Base-by-base conservation (phyloP, 2,797 vertebrate genomes). In the Microhierax caerulescens region DNA sequence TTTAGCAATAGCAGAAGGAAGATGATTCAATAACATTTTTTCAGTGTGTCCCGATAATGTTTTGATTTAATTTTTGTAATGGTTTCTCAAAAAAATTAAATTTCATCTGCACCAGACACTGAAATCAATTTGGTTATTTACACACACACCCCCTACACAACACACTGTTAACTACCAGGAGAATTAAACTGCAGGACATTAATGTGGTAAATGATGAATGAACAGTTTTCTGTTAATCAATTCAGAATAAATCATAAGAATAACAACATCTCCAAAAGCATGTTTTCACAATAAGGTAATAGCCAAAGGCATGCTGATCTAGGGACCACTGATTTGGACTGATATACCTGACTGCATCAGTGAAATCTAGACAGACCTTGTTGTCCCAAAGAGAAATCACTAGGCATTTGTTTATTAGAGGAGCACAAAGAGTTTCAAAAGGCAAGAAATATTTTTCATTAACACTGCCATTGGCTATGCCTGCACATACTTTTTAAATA, bases 31-130 rank as follows among this genome's bases (percentile, higher is more conserved):
- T 73, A 32, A 53, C 23, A 2, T n/a, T 48, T 73, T 69, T 67
- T 63, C 25, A 69, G 20, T 51, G 13, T 74, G 32, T 54, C 21
- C 5, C 36, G 67, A 25, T 32, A 30, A 70, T 60, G 5, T 2
- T 81, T 77, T 81, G 59, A 85, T 65, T 45, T 56, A 91, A 50
- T 84, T 75, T 88, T 79, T 67, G 12, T 93, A 39, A 89, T 57
- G 7, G 4, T 56, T 85, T 86, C 13, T 43, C 2, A 67, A 54
- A 75, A 30, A 79, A 68, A 65, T 39, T 51, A 25, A 65, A 23
- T 30, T 36, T 4, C 27, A 15, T 63, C 82, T 83, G 12, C 24
- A n/a, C 19, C 4, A 34, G 24, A n/a, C 20, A 60, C 25, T 32
- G 7, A 80, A 91, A 86, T 70, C 0, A 37, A 21, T 81, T 75